Percentiles rank a stretch among this genome's conserved stretches.
Evolutionary conservation across 2,113 vertebrate species (phyloP).

Genomic region (Enhydra lutris): DNA sequence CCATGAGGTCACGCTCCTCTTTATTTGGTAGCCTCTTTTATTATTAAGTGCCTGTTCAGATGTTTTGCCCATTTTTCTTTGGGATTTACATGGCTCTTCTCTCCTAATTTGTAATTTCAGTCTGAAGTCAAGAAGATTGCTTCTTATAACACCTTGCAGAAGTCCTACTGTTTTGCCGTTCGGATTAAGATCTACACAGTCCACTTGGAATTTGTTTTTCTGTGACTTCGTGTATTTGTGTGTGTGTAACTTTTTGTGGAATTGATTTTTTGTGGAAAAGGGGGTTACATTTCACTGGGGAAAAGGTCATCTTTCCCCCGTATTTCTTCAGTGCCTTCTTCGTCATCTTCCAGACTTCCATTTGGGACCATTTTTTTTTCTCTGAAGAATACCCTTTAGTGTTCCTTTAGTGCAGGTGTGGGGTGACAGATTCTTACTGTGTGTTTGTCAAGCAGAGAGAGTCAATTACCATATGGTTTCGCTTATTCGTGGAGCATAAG

Average conservation of each 20-base stretch:
- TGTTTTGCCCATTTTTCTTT: not conserved
- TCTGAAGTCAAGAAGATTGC: not conserved
- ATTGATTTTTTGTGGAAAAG: not conserved
- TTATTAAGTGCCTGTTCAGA: not conserved
- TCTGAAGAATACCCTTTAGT: not conserved
- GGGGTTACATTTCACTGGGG: not conserved
- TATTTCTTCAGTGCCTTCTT: not conserved
- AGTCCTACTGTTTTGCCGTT: not conserved
- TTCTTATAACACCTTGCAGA: not conserved
- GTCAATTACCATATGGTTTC: no score
- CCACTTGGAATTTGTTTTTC: conserved; percentile 1
- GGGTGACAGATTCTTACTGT: not conserved
- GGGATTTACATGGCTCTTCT: not conserved
- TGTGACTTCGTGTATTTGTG: not conserved
- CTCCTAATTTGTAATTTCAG: not conserved
- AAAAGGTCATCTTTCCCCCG: not conserved
- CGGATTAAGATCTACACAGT: not conserved
- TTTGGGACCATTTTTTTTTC: not conserved
- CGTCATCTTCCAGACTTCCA: not conserved
- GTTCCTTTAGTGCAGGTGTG: not conserved
- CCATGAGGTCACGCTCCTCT: not conserved
- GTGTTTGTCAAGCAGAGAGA: not conserved
- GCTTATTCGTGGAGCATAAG: no score
- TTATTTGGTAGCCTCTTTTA: not conserved
- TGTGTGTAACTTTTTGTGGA: not conserved